Conservation (phyloP, 2,797 vertebrate species). For the Malurus leucopterus region DNA sequence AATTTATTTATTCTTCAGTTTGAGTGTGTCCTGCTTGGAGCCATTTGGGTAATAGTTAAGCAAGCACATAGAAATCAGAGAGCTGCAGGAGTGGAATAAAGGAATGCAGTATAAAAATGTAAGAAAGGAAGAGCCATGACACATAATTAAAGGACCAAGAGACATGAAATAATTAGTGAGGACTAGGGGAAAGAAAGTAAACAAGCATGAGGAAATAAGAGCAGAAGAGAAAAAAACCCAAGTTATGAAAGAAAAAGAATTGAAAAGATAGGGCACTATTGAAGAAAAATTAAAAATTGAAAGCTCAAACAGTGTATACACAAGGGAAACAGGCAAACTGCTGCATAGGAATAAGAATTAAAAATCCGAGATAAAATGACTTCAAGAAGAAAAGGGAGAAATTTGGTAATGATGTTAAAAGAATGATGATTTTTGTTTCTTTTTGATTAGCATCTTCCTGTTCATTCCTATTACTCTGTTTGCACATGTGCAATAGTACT, state of each 20-base stretch:
- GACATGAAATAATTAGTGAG: slow-evolving; percentile 20
- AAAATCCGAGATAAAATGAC: background rate
- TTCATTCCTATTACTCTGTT: background rate
- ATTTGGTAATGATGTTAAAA: background rate
- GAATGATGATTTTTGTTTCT: background rate
- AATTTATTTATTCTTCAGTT: slow-evolving; percentile 57
- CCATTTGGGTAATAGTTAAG: slow-evolving; percentile 58
- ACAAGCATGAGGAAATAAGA: background rate
- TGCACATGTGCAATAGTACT: background rate
- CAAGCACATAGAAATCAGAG: slow-evolving; percentile 44
- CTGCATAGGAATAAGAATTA: background rate
- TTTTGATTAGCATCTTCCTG: background rate
- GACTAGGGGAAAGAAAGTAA: background rate
- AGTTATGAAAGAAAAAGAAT: background rate
- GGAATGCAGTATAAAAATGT: background rate
- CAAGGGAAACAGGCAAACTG: background rate
- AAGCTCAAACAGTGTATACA: background rate
- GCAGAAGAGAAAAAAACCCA: background rate
- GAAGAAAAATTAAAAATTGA: slow-evolving; percentile 18
- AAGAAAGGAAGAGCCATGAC: background rate
- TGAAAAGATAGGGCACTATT: background rate
- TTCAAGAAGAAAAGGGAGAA: background rate
- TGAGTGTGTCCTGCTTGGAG: slow-evolving; percentile 55
- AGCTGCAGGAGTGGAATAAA: slow-evolving; percentile 32
- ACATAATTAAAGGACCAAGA: background rate